Base-by-base conservation (phyloP, 2,888 invertebrate species). In the Eremobia ochroleuca region DNA sequence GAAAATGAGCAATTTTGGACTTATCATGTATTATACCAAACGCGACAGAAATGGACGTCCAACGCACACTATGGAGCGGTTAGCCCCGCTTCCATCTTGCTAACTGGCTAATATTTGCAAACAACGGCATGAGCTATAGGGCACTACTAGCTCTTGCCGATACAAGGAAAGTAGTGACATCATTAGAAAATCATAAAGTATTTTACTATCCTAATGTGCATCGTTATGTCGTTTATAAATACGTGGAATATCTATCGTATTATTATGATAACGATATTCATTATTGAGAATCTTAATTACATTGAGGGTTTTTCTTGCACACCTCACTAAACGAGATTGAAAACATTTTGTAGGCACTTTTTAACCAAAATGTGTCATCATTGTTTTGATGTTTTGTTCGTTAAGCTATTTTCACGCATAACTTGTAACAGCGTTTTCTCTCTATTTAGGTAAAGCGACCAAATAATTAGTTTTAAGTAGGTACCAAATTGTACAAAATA, bases 161-260 rank as follows among this genome's bases (percentile, higher is more conserved):
- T 18, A 43, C 28, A 52, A 28, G 34, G 4, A 28, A 52, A 40
- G n/a, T 43, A 34, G 28, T 71, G 25, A 52, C 73, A 69, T 69
- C 76, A 58, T 79, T 79, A 83, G 71, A 71, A 82, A 64, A 40
- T 52, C 52, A 84, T 85, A 86, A 85, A 59, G 11, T 40, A 25
- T 52, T 43, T 74, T 65, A 61, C n/a, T 59, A 58, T 40, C 13
- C n/a, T 84, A 81, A 81, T 79, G 79, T 52, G 4, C 11, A 11
- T 82, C 66, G 73, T 65, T 61, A 74, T 52, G 52, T 76, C 71
- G 49, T 81, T 81, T 43, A 74, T 28, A 49, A 74, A 81, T 73
- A 25, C 18, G 43, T 68, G 25, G 15, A 64, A 37, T 67, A 73
- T 64, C 66, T 55, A 66, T 64, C 28, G 34, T n/a, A 70, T 65